These are phyloP conservation scores for Oncorhynchus nerka DNA, from an alignment of 2,113 vertebrate genomes.

Conservation along the genomic window DNA sequence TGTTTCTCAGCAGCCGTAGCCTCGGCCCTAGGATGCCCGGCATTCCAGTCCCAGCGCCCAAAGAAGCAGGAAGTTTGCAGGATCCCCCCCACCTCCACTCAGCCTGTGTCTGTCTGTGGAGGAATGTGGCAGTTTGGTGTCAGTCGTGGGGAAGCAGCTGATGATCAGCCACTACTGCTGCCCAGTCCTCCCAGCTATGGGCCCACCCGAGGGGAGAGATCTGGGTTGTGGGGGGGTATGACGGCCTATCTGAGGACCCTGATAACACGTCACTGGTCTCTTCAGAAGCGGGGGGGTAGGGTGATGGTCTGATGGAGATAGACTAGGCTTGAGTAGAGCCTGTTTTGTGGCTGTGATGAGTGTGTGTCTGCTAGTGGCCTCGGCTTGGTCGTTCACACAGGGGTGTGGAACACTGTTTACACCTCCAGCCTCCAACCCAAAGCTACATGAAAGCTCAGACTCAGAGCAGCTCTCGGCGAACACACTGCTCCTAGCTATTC, in stretches of 20 bases:
- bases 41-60: not conserved
- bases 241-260: not conserved
- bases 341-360: not conserved
- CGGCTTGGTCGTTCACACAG: conserved; percentile 3
- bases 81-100: not conserved
- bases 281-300: too few relatives aligned
- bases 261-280: not conserved
- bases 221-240: too few relatives aligned
- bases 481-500: not conserved
- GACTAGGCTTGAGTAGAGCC: too few relatives aligned
- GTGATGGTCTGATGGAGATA: too few relatives aligned
- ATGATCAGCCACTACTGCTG: not conserved
- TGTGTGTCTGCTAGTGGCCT: not conserved
- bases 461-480: conserved; percentile 1
- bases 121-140: conserved; percentile 46
- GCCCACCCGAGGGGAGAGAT: too few relatives aligned
- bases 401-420: conserved; percentile 14
- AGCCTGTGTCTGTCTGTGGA: conserved; percentile 15
- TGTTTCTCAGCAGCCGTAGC: not conserved
- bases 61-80: conserved; percentile 25
- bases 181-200: not conserved
- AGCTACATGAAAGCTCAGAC: conserved; percentile 7
- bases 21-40: not conserved
- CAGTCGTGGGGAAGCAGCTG: conserved; percentile 36
- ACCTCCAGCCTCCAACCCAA: not conserved